Evolutionary conservation across 2,888 invertebrate species (phyloP).

Genomic region (Melikaiella ostensackeni): DNA sequence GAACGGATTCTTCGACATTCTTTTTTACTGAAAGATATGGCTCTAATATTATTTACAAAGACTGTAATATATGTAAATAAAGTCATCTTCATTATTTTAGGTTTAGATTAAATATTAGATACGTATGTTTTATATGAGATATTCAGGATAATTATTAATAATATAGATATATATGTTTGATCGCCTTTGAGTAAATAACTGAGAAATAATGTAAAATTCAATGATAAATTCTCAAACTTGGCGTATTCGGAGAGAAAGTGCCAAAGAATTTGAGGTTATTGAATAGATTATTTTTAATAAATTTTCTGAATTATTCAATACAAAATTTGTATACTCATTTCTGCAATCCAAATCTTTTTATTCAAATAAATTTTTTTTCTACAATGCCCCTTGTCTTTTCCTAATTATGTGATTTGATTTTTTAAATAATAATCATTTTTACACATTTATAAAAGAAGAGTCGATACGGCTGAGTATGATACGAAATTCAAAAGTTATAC

Average conservation of each 20-base stretch:
- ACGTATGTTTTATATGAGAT: neutral
- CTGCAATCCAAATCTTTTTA: neutral
- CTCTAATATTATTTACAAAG: neutral
- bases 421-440: no score
- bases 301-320: neutral
- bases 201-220: no score
- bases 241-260: neutral
- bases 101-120: neutral
- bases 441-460: no score
- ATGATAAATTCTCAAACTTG: no score
- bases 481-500: no score
- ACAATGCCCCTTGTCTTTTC: neutral
- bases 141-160: neutral
- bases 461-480: no score
- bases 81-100: neutral
- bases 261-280: neutral
- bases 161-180: no score
- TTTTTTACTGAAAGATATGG: neutral
- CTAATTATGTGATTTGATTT: neutral
- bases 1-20: neutral
- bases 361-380: neutral
- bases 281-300: neutral
- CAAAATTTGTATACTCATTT: neutral
- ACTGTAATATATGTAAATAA: conserved; percentile 35
- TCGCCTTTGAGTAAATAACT: no score